Percentiles rank a stretch among this genome's conserved stretches.
These are phyloP conservation scores for Hyperopisus bebe DNA, from an alignment of 2,113 vertebrate species.

Conservation along the genomic window DNA sequence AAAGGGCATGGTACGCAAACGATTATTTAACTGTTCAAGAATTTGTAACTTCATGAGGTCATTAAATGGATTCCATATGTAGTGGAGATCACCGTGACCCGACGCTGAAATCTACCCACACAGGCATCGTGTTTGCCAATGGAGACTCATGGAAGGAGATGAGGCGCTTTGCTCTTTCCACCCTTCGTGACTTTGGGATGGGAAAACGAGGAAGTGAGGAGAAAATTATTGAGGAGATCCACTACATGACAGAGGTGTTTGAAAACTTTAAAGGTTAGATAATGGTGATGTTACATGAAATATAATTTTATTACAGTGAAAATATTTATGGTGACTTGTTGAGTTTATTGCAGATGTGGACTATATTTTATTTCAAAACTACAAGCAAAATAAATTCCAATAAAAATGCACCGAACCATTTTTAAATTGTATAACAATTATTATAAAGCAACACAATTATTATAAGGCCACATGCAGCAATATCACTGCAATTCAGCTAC, in stretches of 20 bases:
- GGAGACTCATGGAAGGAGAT: background rate
- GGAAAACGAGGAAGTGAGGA: background rate
- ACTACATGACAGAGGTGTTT: background rate
- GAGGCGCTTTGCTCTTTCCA: background rate
- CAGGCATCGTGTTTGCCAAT: background rate
- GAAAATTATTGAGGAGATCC: background rate
- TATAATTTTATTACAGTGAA: background rate
- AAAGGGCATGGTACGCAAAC: background rate
- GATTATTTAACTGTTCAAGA: background rate
- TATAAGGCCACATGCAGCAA: background rate
- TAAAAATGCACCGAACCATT: background rate
- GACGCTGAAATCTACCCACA: background rate
- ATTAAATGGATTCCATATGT: background rate
- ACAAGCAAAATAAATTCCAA: background rate
- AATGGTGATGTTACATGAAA: background rate
- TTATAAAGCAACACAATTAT: background rate
- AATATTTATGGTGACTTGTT: background rate
- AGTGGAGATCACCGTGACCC: background rate
- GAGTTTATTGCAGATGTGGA: background rate
- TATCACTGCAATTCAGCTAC: background rate
- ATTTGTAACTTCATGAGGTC: background rate
- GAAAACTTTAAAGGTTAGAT: background rate
- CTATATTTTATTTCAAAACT: background rate
- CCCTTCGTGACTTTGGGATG: background rate
- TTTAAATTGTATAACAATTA: background rate